Evolutionary conservation across 2,797 vertebrate genomes (phyloP), one percentile per base, ranked within the genome.

Genomic region (Scleropages formosus): DNA sequence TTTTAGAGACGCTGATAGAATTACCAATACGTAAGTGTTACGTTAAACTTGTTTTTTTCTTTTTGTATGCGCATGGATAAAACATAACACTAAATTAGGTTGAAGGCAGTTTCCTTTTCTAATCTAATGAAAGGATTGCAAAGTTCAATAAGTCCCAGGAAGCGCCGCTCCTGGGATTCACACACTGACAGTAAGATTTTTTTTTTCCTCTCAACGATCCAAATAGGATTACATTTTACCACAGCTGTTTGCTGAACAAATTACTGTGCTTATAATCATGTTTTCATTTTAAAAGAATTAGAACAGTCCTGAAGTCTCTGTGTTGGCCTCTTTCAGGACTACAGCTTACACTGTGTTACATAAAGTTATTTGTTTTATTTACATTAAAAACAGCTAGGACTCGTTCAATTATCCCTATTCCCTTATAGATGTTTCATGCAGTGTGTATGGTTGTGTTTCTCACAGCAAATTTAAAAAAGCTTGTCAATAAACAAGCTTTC

Each of bases 181-280:
- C 80, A 83, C 77, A 79, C 84, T 76, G 82, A 74, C 82, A 80
- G 80, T 68, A 81, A 79, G 56, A 74, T 73, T 85, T 88, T 86
- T 78, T 85, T 20, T 39, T 31, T 31, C 31, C 20, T 68, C 78
- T 86, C 82, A 79, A 58, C 80, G 83, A 88, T 88, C 80, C 81
- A 80, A 87, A 83, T 75, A 83, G 88, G 84, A 90, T 88, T 89
- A 87, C 74, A 81, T 76, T 81, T 80, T 84, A 80, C 80, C 78
- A 76, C 74, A 73, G 77, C 80, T 79, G 84, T 87, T 86, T 88
- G 86, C 85, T 83, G 82, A 90, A 82, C 82, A 88, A 88, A 89
- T 80, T 81, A 87, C 77, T 85, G 84, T 86, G 84, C 80, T 86
- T 84, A 80, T 87, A 87, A 89, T 89, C 82, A 85, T 82, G 82